A percentile compares a stretch with the other conserved stretches of the same genome.
Conservation (phyloP, 2,888 invertebrate genomes). For the Tuberolachnus salignus region DNA sequence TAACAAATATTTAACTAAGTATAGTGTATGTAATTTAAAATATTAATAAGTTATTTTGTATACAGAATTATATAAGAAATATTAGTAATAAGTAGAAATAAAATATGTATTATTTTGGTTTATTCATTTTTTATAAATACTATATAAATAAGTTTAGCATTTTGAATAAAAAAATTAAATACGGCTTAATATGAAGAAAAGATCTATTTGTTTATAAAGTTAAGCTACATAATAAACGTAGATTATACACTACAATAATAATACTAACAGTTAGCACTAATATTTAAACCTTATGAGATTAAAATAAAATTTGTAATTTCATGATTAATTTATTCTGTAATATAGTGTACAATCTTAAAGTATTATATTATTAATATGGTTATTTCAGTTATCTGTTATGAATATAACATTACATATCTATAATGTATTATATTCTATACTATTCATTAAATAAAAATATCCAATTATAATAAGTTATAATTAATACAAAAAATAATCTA, state of each 20-base stretch:
- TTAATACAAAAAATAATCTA: neutral
- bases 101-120: neutral
- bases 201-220: neutral
- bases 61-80: no score
- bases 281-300: neutral
- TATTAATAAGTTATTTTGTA: no score
- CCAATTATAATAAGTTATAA: neutral
- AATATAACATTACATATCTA: neutral
- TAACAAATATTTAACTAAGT: no score
- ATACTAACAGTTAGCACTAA: neutral
- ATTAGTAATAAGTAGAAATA: no score
- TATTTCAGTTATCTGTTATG: neutral
- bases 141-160: neutral
- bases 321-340: neutral
- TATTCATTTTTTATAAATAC: neutral
- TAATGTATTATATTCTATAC: neutral
- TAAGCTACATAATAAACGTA: neutral
- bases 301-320: neutral
- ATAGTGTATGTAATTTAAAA: no score
- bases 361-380: neutral
- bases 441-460: neutral
- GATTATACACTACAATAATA: neutral
- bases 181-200: neutral
- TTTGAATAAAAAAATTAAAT: neutral
- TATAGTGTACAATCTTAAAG: neutral